A percentile compares a stretch with the other conserved stretches of the same genome.
Conservation (phyloP, 2,113 vertebrate species). For the Vicugna pacos region DNA sequence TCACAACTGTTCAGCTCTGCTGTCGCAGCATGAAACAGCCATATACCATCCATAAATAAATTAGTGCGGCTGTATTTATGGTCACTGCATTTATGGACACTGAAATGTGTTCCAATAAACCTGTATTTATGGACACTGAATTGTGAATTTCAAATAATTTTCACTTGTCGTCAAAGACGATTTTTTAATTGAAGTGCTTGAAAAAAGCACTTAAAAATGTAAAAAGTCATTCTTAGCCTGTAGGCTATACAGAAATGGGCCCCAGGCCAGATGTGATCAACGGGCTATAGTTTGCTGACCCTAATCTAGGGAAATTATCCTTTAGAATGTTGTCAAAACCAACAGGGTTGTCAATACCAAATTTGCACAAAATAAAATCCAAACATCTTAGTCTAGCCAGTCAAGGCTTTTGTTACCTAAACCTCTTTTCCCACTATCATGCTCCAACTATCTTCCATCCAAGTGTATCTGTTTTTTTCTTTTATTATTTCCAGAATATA, state of each 20-base stretch:
- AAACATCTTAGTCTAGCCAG: background rate
- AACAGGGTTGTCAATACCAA: background rate
- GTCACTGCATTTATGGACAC: background rate
- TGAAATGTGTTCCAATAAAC: background rate
- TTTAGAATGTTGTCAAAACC: constrained; percentile 4
- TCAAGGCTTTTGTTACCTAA: background rate
- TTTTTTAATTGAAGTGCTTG: background rate
- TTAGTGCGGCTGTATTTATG: background rate
- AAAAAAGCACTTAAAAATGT: background rate
- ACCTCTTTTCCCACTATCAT: background rate
- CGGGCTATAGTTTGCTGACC: background rate
- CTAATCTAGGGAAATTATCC: background rate
- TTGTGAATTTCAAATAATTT: constrained; percentile 28
- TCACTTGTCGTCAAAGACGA: background rate
- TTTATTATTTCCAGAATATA: background rate
- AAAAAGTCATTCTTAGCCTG: background rate
- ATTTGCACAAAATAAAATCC: background rate
- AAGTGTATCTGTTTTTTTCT: background rate
- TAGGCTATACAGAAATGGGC: background rate
- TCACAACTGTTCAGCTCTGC: background rate
- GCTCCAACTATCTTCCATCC: background rate
- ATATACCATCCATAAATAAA: background rate
- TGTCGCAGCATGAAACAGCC: background rate
- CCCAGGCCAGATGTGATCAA: background rate
- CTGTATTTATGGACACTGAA: background rate